Evolutionary conservation across 2,113 vertebrate genomes (phyloP), one percentile per base, ranked within the genome.

Genomic region (Willisornis vidua): DNA sequence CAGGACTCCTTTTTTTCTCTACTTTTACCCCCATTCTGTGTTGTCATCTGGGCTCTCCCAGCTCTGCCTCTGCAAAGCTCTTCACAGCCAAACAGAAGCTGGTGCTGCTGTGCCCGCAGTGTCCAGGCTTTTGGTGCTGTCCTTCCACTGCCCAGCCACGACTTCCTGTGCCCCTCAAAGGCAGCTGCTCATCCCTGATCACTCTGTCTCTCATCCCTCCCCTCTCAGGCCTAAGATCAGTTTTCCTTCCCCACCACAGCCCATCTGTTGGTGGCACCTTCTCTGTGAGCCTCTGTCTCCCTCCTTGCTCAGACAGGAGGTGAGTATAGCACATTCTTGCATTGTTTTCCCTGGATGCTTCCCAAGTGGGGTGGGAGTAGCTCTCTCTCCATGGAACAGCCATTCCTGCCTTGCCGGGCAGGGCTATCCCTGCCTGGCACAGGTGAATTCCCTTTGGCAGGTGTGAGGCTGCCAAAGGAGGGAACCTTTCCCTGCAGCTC

Each of bases 91-190:
- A 61, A 24, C 43, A 90, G 79, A 19, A 31, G 84, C 54, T 58
- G 51, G 43, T 43, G 0, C 48, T 67, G 86, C 73, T 46, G 67
- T 58, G 68, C 73, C 4, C 2, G 48, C 17, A 71, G 43, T 0
- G 0, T 18, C 43, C 0, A 1, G 43, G 70, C 25, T 57, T 48
- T 81, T 0, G 0, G 37, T 0, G 0, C 26, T 29, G 70, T 8
- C n/a, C 5, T 73, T 8, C 33, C 26, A 13, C 33, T 52, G 52
- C 37, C 24, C 15, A 10, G 83, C 49, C 20, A 19, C 4, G 24
- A 46, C 19, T 35, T 80, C 37, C n/a, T n/a, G 12, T 35, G 82
- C 37, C 29, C 62, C 43, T 17, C 77, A 43, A 59, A 77, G 54
- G 82, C 59, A 46, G 48, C 67, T 62, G 57, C 72, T 82, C 28